Conservation (phyloP, 2,888 invertebrate species). For the Tetragonula carbonaria region DNA sequence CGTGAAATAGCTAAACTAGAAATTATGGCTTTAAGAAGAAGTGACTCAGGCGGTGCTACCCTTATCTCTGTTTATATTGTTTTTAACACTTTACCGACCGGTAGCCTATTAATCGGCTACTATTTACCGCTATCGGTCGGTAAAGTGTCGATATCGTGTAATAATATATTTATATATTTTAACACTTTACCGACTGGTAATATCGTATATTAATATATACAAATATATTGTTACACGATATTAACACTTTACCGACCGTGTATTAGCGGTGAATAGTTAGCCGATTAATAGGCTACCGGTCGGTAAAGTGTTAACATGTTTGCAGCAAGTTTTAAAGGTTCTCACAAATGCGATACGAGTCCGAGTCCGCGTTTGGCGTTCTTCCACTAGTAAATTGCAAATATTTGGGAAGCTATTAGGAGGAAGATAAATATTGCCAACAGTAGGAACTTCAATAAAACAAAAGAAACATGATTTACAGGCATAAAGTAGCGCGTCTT, state of each 20-base stretch:
- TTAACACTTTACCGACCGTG: too few relatives aligned
- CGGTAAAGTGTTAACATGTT: neutral
- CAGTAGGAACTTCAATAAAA: neutral
- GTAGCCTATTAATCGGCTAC: too few relatives aligned
- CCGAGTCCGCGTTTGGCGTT: neutral
- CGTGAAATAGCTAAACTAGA: slow-evolving; percentile 25
- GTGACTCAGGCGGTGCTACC: slow-evolving; percentile 19
- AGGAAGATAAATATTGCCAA: neutral
- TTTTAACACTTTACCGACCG: neutral
- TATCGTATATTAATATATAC: too few relatives aligned
- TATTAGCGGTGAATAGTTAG: too few relatives aligned
- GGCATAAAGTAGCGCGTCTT: too few relatives aligned
- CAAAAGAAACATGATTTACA: neutral
- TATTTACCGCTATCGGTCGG: too few relatives aligned
- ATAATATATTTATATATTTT: too few relatives aligned
- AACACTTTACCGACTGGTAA: too few relatives aligned
- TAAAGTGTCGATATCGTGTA: too few relatives aligned
- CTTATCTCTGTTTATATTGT: slow-evolving; percentile 20
- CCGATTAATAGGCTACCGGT: too few relatives aligned
- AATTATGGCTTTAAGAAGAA: slow-evolving; percentile 6
- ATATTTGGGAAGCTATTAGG: slow-evolving; percentile 8
- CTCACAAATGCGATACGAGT: neutral
- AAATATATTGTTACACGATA: too few relatives aligned
- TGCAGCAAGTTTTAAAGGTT: slow-evolving; percentile 11
- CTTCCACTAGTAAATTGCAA: neutral